A percentile compares a stretch with the other conserved stretches of the same genome.
These are phyloP conservation scores for Calameuta pallipes DNA, from an alignment of 2,888 invertebrate species.

Conservation along the genomic window DNA sequence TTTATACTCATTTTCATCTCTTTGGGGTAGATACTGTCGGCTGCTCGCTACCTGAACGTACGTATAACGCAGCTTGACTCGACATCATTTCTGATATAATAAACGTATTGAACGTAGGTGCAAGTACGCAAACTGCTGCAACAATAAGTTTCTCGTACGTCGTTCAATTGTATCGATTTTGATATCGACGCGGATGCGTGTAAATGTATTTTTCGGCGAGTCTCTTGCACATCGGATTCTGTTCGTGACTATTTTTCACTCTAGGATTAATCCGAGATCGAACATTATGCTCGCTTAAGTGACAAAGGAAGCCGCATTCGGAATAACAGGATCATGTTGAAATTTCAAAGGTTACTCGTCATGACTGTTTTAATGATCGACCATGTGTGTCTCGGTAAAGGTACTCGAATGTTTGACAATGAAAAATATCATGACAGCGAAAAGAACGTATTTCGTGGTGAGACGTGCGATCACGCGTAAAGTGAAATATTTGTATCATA, in stretches of 20 bases:
- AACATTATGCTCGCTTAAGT: background rate
- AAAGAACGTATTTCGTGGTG: conserved; percentile 1
- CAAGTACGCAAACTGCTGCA: background rate
- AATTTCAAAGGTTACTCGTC: background rate
- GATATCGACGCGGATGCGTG: background rate
- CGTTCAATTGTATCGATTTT: background rate
- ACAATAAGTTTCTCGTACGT: background rate
- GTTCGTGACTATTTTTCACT: no score
- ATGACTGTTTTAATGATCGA: background rate
- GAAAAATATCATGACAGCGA: background rate
- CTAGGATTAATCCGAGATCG: no score
- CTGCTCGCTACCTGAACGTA: background rate
- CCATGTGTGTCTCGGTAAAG: background rate
- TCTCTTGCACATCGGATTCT: no score
- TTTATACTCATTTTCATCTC: background rate
- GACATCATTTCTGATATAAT: background rate
- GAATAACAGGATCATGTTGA: background rate
- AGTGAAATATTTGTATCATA: background rate
- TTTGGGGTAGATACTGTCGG: background rate
- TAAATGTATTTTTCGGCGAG: background rate
- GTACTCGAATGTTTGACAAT: background rate
- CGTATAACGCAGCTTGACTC: background rate
- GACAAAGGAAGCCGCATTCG: background rate
- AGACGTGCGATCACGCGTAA: background rate
- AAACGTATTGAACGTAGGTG: background rate